phyloP scores from a whole-genome alignment of 2,888 invertebrate genomes.

The Leptogaster cylindrica region DNA sequence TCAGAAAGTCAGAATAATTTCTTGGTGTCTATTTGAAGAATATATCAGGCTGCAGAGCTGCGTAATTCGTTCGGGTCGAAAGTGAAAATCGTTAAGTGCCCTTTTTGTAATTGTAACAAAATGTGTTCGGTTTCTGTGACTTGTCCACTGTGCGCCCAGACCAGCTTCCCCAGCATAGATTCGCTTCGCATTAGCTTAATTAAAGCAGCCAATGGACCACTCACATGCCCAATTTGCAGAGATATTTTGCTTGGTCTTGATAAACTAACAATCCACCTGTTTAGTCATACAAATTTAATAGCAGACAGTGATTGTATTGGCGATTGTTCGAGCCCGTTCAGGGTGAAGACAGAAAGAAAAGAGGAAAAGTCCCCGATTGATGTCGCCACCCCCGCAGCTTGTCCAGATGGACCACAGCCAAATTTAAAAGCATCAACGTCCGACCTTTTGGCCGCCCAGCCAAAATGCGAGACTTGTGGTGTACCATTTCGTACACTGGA shows the following conservation, averaged over 20 bases:
- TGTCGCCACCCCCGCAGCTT: conserved; percentile 17
- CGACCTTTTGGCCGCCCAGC: conserved; percentile 1
- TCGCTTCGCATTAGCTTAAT: conserved; percentile 74
- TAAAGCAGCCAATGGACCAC: conserved; percentile 75
- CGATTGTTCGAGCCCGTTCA: neutral
- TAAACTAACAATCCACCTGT: conserved; percentile 83
- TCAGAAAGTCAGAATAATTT: neutral
- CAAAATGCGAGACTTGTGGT: conserved; percentile 72
- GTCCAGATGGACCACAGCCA: conserved; percentile 13
- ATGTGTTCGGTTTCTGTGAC: conserved; percentile 68
- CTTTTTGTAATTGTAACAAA: conserved; percentile 19
- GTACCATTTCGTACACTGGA: conserved; percentile 73
- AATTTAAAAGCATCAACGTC: neutral
- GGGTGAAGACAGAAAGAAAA: conserved; percentile 32
- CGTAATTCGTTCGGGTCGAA: neutral
- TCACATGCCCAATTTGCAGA: conserved; percentile 79
- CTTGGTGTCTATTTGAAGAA: conserved; percentile 3
- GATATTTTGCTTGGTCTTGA: conserved; percentile 78
- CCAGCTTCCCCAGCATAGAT: conserved; percentile 75
- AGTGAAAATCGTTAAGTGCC: neutral
- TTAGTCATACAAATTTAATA: conserved; percentile 68
- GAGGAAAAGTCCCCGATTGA: neutral
- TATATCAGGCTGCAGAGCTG: neutral
- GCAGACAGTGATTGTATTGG: neutral
- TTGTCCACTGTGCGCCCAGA: conserved; percentile 79